phyloP scores from a whole-genome alignment of 2,888 invertebrate genomes.

The Rotaria macrura region DNA sequence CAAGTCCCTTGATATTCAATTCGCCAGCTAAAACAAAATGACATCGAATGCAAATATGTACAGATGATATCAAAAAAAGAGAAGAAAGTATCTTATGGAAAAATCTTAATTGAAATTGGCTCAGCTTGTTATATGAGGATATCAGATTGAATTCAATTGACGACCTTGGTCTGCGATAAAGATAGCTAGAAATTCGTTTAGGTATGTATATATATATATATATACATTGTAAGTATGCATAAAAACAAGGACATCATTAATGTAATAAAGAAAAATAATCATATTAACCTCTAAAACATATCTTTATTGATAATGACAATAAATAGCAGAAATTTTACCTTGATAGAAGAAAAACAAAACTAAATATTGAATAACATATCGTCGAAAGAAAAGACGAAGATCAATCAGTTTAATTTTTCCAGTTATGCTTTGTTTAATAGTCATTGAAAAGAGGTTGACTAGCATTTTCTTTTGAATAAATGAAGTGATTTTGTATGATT shows the following conservation, averaged over 20 bases:
- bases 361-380: no score
- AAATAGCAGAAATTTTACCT: no score
- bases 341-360: no score
- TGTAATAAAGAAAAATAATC: neutral
- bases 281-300: no score
- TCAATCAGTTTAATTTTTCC: no score
- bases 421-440: no score
- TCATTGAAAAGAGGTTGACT: no score
- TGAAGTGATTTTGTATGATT: no score
- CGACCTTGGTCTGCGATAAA: neutral
- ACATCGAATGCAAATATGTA: neutral
- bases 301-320: no score
- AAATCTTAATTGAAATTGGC: neutral
- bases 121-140: neutral
- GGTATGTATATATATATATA: no score
- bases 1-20: neutral
- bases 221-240: neutral
- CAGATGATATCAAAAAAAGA: neutral
- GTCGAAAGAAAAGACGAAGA: no score
- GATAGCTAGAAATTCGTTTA: neutral
- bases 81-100: neutral
- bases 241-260: neutral
- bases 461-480: no score
- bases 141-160: neutral
- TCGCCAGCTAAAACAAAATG: neutral